A percentile compares a stretch with the other conserved stretches of the same genome.
Evolutionary conservation across 2,888 invertebrate genomes (phyloP).

Genomic region (Agrochola lota): DNA sequence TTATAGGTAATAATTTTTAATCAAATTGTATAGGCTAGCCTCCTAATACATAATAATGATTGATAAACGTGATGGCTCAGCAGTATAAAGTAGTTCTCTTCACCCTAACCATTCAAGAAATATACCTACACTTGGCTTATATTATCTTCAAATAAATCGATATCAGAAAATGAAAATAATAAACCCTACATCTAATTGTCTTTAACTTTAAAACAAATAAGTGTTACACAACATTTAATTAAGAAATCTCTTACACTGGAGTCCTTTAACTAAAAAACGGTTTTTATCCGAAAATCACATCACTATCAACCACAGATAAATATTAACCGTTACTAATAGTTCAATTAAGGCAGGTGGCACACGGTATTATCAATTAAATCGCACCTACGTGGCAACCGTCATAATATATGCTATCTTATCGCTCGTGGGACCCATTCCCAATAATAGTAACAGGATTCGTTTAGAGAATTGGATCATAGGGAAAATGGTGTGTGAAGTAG

Average conservation of each 20-base stretch:
- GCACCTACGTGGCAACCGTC: conserved; percentile 69
- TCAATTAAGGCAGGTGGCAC: conserved; percentile 70
- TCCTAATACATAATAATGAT: not conserved
- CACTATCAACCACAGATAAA: conserved; percentile 66
- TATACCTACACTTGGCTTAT: not conserved
- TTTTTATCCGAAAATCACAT: conserved; percentile 49
- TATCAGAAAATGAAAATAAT: too few species aligned
- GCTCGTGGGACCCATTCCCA: conserved; percentile 73
- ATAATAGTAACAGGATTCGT: conserved; percentile 76
- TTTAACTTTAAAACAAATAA: conserved; percentile 27
- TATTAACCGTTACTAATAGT: conserved; percentile 72
- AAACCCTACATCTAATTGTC: conserved; percentile 23
- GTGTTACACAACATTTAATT: conserved; percentile 47
- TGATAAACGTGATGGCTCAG: not conserved
- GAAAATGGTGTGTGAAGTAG: conserved; percentile 77
- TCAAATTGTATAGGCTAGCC: not conserved
- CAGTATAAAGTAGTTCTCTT: not conserved
- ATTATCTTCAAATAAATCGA: not conserved
- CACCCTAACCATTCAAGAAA: not conserved
- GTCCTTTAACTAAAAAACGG: conserved; percentile 51
- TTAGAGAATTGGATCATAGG: conserved; percentile 74
- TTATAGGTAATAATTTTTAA: not conserved
- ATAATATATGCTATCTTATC: conserved; percentile 82
- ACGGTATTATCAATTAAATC: conserved; percentile 73
- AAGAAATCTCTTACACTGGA: conserved; percentile 22